Conservation (phyloP, 2,888 invertebrate species). For the Trichogramma evanescens region DNA sequence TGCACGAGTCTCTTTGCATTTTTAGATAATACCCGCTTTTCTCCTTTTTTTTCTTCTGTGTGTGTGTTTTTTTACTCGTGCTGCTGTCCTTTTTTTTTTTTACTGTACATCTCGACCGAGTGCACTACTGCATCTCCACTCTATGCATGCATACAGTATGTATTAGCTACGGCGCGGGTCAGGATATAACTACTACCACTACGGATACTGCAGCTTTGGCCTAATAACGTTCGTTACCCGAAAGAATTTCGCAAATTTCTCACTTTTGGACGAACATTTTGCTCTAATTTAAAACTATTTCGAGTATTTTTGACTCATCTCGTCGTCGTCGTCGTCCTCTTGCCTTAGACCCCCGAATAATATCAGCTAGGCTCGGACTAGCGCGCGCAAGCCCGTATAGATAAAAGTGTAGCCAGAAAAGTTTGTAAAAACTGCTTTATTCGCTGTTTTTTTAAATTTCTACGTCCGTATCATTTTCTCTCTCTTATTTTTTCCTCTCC, state of each 20-base stretch:
- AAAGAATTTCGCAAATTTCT: slow-evolving; percentile 9
- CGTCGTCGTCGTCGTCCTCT: no score
- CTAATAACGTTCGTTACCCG: slow-evolving; percentile 15
- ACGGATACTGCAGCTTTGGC: not conserved
- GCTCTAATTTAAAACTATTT: slow-evolving; percentile 18
- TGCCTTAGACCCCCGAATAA: no score
- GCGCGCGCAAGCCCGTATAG: no score
- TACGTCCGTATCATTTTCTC: not conserved
- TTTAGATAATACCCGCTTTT: not conserved
- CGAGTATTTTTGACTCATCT: slow-evolving; percentile 3
- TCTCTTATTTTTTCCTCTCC: slow-evolving; percentile 15
- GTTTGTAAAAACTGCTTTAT: slow-evolving; percentile 21
- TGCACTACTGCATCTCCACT: no score
- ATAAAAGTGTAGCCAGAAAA: not conserved
- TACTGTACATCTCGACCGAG: no score
- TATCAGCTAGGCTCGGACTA: no score
- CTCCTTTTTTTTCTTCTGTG: no score
- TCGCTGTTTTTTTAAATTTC: slow-evolving; percentile 21
- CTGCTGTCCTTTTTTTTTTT: no score
- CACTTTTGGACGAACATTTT: slow-evolving; percentile 2
- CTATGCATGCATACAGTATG: not conserved
- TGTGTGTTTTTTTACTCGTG: no score
- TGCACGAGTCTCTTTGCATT: slow-evolving; percentile 1
- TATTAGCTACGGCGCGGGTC: no score
- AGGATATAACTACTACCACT: no score